These are phyloP conservation scores for Sebastes variabilis DNA, from an alignment of 2,797 vertebrate species.

Conservation along the genomic window DNA sequence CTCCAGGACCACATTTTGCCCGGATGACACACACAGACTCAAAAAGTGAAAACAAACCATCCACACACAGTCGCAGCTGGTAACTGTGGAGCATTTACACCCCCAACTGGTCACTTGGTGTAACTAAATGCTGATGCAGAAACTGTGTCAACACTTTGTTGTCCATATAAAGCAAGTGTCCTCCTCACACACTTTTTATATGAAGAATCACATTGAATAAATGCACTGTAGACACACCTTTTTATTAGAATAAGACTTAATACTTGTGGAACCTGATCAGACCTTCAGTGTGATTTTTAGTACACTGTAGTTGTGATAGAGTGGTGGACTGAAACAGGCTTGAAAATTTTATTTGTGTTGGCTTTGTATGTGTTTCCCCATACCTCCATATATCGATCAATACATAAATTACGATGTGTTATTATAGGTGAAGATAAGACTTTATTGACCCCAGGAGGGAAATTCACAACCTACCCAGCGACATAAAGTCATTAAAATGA, in stretches of 20 bases:
- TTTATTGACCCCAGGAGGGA: too few relatives aligned
- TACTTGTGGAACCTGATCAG: not conserved
- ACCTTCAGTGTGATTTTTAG: not conserved
- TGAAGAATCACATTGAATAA: too few relatives aligned
- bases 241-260: not conserved
- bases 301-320: not conserved
- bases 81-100: slow-evolving; percentile 23
- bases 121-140: not conserved
- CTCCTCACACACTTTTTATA: not conserved
- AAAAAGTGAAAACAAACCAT: not conserved
- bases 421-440: too few relatives aligned
- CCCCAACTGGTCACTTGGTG: slow-evolving; percentile 49
- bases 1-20: too few relatives aligned
- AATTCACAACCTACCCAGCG: too few relatives aligned
- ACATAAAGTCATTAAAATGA: too few relatives aligned
- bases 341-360: too few relatives aligned
- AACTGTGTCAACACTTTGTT: not conserved
- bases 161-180: not conserved
- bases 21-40: not conserved
- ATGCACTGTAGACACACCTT: not conserved
- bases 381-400: too few relatives aligned
- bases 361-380: too few relatives aligned
- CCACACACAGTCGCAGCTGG: not conserved
- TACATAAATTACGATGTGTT: too few relatives aligned
- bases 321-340: not conserved